Evolutionary conservation across 1,140 invertebrate genomes (phyloP).

Genomic region (Palaemon carinicauda): DNA sequence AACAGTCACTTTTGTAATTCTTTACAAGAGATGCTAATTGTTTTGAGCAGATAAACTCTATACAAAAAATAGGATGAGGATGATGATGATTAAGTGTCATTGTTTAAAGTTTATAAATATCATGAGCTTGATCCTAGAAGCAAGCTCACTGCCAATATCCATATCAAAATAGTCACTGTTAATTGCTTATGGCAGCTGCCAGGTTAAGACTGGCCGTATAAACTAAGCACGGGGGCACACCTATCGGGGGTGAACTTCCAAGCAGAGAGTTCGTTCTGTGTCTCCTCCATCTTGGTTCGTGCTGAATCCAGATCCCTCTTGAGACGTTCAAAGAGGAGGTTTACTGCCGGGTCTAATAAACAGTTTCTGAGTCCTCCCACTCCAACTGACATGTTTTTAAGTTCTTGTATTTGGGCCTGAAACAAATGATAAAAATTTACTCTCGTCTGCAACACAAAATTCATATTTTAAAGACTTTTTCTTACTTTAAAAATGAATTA

Average conservation of each 20-base stretch:
- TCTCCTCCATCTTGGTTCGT: conserved; percentile 92
- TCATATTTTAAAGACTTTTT: too few species aligned
- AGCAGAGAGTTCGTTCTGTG: conserved; percentile 95
- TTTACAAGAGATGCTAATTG: background rate
- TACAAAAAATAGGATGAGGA: too few species aligned
- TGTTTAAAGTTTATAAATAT: conserved; percentile 17
- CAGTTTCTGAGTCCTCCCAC: conserved; percentile 80
- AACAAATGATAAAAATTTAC: conserved; percentile 68
- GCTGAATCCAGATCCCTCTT: conserved; percentile 89
- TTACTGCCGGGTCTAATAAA: conserved; percentile 93
- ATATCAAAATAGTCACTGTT: conserved; percentile 51
- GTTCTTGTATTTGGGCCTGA: conserved; percentile 90
- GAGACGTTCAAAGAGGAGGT: conserved; percentile 90
- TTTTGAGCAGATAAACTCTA: too few species aligned
- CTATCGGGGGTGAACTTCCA: conserved; percentile 99
- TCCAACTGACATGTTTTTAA: conserved; percentile 83
- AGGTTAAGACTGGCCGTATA: conserved; percentile 49
- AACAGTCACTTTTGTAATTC: conserved; percentile 31
- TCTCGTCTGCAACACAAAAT: background rate
- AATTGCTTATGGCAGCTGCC: conserved; percentile 48
- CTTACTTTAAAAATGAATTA: too few species aligned
- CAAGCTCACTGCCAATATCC: conserved; percentile 39
- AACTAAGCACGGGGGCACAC: conserved; percentile 65
- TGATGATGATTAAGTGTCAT: too few species aligned
- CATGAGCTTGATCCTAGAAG: conserved; percentile 16